Percentiles rank a stretch among this genome's conserved stretches.
phyloP scores from a whole-genome alignment of 2,797 vertebrate genomes.

The Heliangelus exortis region DNA sequence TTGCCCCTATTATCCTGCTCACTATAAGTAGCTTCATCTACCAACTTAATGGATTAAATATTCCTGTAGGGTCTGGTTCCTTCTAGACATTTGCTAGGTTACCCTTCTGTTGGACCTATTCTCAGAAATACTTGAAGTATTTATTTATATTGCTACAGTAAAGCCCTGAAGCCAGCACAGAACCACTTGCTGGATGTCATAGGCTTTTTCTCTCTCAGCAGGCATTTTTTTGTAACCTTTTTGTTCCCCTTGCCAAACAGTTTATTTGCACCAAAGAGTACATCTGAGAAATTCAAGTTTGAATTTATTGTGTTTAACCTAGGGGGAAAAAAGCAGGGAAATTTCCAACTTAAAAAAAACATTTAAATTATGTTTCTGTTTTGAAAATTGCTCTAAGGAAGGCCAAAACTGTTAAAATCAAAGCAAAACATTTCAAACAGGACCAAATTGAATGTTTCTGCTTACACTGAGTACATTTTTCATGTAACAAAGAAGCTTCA shows the following conservation, averaged over 20 bases:
- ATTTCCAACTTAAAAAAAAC: neutral
- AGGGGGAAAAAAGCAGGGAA: neutral
- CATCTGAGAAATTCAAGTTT: neutral
- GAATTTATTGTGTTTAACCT: neutral
- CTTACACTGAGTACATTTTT: neutral
- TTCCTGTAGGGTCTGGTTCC: accelerated
- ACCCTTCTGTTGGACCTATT: neutral
- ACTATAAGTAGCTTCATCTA: neutral
- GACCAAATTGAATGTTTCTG: neutral
- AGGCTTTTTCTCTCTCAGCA: neutral
- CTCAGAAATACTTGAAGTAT: neutral
- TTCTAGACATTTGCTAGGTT: neutral
- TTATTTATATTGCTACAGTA: neutral
- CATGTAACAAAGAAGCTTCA: neutral
- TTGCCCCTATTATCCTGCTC: neutral
- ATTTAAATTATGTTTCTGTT: neutral
- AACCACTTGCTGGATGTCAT: neutral
- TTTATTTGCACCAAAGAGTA: neutral
- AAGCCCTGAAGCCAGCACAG: neutral
- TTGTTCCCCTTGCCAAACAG: neutral
- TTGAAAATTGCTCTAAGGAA: neutral
- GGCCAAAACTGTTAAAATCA: neutral
- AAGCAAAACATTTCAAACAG: neutral
- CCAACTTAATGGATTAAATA: neutral
- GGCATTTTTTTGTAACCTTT: neutral